Evolutionary conservation across 2,888 invertebrate species (phyloP).

Genomic region (Clitarchus hookeri): DNA sequence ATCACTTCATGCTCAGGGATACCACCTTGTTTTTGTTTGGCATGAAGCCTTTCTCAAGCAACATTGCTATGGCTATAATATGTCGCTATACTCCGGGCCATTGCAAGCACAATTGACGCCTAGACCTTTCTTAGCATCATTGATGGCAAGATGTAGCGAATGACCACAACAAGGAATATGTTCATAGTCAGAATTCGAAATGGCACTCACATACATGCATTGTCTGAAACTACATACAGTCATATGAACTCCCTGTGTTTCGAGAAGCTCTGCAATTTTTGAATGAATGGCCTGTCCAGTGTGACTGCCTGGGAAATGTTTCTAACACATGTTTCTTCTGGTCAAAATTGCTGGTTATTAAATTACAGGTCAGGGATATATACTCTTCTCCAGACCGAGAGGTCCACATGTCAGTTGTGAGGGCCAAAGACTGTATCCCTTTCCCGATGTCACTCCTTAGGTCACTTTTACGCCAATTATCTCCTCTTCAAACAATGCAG

Average conservation of each 20-base stretch:
- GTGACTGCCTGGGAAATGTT: neutral
- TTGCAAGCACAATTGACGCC: neutral
- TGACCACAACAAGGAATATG: neutral
- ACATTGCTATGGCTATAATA: neutral
- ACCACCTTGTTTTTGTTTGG: too few relatives aligned
- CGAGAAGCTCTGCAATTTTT: too few relatives aligned
- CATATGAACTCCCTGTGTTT: neutral
- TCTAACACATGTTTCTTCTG: neutral
- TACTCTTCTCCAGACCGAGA: neutral
- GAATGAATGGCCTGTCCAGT: too few relatives aligned
- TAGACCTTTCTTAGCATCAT: neutral
- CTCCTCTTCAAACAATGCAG: neutral
- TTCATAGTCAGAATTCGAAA: neutral
- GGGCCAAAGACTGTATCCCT: neutral
- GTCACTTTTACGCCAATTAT: neutral
- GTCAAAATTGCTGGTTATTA: neutral
- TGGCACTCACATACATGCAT: neutral
- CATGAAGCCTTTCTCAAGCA: neutral
- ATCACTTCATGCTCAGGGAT: neutral
- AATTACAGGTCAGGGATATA: neutral
- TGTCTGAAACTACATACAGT: neutral
- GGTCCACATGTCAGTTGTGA: neutral
- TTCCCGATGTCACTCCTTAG: too few relatives aligned
- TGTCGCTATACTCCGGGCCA: neutral
- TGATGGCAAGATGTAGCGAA: too few relatives aligned